phyloP scores from a whole-genome alignment of 2,888 invertebrate genomes.

The Pandemis corylana region DNA sequence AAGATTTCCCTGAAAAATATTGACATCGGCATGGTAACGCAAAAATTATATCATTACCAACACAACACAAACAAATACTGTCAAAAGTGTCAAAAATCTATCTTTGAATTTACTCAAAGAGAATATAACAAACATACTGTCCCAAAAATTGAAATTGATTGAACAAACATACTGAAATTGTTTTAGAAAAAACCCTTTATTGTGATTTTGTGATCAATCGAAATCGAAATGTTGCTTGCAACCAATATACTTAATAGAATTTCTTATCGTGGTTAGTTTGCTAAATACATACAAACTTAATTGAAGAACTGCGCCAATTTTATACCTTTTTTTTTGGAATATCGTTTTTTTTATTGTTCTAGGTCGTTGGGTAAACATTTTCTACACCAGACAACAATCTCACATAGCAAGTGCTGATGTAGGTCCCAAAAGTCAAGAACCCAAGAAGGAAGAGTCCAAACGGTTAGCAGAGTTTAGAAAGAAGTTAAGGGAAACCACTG shows the following conservation, averaged over 20 bases:
- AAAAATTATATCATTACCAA: too few species aligned
- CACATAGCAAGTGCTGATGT: constrained; percentile 51
- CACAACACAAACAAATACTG: too few species aligned
- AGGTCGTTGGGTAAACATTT: constrained; percentile 27
- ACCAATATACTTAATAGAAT: constrained; percentile 23
- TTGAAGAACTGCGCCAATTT: background rate
- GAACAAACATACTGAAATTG: too few species aligned
- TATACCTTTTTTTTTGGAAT: background rate
- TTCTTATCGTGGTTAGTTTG: constrained; percentile 15
- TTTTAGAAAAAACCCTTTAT: too few species aligned
- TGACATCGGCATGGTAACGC: too few species aligned
- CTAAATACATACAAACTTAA: background rate
- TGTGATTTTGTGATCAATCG: background rate
- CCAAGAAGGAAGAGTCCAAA: constrained; percentile 65
- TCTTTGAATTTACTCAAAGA: too few species aligned
- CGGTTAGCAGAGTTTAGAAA: constrained; percentile 88
- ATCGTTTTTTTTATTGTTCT: constrained; percentile 13
- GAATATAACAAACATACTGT: too few species aligned
- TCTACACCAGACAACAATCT: constrained; percentile 53
- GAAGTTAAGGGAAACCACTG: constrained; percentile 89
- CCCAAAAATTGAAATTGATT: too few species aligned
- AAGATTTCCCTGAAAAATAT: too few species aligned
- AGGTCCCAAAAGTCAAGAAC: constrained; percentile 44
- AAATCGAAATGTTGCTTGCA: constrained; percentile 25
- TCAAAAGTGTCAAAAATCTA: too few species aligned